A percentile compares a stretch with the other conserved stretches of the same genome.
These are phyloP conservation scores for Dinothrombium tinctorium DNA, from an alignment of 1,140 invertebrate species.

Conservation along the genomic window DNA sequence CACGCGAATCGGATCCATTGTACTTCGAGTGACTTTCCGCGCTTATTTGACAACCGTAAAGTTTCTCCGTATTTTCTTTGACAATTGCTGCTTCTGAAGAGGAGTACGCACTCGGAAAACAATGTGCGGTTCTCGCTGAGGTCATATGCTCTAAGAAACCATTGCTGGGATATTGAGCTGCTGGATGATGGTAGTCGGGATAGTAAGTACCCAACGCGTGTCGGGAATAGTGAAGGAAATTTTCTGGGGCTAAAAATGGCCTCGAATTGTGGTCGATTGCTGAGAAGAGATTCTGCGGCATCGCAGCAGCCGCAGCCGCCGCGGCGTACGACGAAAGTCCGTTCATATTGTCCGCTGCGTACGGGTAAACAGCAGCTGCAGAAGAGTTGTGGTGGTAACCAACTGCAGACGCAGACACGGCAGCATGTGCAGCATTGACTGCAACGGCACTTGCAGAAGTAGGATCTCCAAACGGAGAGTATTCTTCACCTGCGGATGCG, in stretches of 20 bases:
- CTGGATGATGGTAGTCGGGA: slow-evolving; percentile 25
- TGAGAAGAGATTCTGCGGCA: slow-evolving; percentile 35
- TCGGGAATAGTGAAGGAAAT: slow-evolving; percentile 56
- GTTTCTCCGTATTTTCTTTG: slow-evolving; percentile 27
- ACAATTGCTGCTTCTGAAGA: slow-evolving; percentile 19
- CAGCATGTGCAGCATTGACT: background rate
- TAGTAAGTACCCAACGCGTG: slow-evolving; percentile 42
- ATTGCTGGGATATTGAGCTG: slow-evolving; percentile 33
- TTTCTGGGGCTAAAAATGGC: slow-evolving; percentile 38
- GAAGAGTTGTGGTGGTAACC: slow-evolving; percentile 16
- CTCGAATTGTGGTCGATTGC: slow-evolving; percentile 32
- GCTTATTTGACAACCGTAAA: slow-evolving; percentile 33
- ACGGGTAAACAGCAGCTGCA: slow-evolving; percentile 30
- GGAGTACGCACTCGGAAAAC: slow-evolving; percentile 20
- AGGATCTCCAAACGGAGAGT: background rate
- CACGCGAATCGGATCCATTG: background rate
- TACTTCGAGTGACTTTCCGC: slow-evolving; percentile 9
- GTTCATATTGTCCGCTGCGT: slow-evolving; percentile 24
- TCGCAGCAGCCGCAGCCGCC: slow-evolving; percentile 9
- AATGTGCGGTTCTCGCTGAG: slow-evolving; percentile 7
- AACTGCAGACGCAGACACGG: background rate
- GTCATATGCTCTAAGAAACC: slow-evolving; percentile 41
- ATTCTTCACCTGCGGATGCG: background rate
- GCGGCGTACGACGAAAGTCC: too few species aligned
- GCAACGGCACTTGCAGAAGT: slow-evolving; percentile 17